Evolutionary conservation across 1,140 invertebrate genomes (phyloP), one percentile per base, ranked within the genome.

Genomic region (Nixonia krombeini): DNA sequence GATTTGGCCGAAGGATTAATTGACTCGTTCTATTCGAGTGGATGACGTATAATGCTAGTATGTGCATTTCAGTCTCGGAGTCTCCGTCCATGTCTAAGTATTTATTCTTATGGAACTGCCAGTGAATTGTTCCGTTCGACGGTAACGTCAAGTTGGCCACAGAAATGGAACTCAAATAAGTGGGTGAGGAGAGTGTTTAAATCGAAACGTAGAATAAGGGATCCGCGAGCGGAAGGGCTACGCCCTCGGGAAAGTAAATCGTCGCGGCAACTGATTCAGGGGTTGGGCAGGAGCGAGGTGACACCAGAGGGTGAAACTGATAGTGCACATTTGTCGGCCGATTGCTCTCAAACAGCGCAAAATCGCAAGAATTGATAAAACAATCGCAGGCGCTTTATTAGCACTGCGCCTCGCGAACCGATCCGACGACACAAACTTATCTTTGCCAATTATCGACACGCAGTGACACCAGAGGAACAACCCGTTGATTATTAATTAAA

Each of bases 221-320:
- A 23, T 10, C 53, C 44, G 31, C 53, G 50, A 21, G 46, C 49
- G 61, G 42, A 63, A 33, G 58, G 42, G 16, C 53, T 40, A 59
- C 53, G 44, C 49, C 58, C 58, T 50, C 50, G 35, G 28, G 53
- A 59, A 52, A 55, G 58, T 69, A 63, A 69, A 69, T 69, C 55
- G 59, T 69, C 59, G 51, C 29, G 50, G 59, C 47, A 63, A 50
- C 44, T 59, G 58, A 69, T 69, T 69, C 51, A 69, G 58, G 59
- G 46, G 49, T 51, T 25, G 42, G 28, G 23, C 42, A 58, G 61
- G 35, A 63, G 52, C 57, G 61, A 59, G 46, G 26, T 44, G 47
- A 53, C 26, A 63, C 50, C 23, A 15, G 26, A 59, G 59, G 40
- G 53, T 33, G 41, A 69, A 52, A 33, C 35, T 37, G 31, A 37